Conservation (phyloP, 2,888 invertebrate species). For the Hydrotaea cyrtoneurina region DNA sequence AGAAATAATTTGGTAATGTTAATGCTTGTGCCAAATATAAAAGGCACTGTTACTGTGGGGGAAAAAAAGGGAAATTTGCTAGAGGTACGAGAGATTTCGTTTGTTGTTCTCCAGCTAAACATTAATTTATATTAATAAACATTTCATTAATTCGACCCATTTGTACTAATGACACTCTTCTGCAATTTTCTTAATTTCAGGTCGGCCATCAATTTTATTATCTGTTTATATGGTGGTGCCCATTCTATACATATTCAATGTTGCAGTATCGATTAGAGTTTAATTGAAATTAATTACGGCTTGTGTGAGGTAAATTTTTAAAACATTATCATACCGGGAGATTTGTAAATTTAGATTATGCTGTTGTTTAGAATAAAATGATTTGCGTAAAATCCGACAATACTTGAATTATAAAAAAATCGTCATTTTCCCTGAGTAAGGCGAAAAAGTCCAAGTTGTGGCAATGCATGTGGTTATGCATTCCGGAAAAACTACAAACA, state of each 20-base stretch:
- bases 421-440: too few species aligned
- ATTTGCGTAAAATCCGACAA: too few species aligned
- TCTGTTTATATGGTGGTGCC: neutral
- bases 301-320: neutral
- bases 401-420: too few species aligned
- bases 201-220: constrained; percentile 21
- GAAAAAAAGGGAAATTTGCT: neutral
- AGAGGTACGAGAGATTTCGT: neutral
- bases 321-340: neutral
- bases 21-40: neutral
- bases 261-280: constrained; percentile 43
- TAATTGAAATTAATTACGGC: constrained; percentile 55
- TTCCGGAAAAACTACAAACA: too few species aligned
- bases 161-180: neutral
- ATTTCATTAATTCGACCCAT: constrained; percentile 15
- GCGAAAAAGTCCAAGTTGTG: too few species aligned
- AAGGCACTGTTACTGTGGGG: neutral
- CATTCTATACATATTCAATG: neutral
- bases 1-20: constrained; percentile 11
- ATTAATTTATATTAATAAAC: constrained; percentile 30
- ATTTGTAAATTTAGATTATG: neutral
- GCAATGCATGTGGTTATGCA: too few species aligned
- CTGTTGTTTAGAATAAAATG: too few species aligned
- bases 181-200: constrained; percentile 20
- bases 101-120: neutral